Evolutionary conservation across 1,140 invertebrate species (phyloP).

Genomic region (Formica exsecta): DNA sequence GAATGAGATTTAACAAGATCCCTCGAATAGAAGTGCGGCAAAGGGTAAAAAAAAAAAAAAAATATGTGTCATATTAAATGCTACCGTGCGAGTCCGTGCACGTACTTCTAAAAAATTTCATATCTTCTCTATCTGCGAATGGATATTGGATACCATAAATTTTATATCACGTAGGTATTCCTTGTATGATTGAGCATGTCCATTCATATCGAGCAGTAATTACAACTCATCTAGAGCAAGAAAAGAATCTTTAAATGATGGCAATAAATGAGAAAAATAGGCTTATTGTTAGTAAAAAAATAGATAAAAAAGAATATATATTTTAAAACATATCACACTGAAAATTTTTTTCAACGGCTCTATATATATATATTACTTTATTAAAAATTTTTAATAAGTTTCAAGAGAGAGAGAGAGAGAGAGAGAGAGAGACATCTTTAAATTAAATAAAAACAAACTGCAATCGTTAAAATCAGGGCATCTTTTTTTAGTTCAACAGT

Average conservation of each 20-base stretch:
- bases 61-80: constrained; percentile 45
- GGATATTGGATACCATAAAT: constrained; percentile 57
- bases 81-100: constrained; percentile 19
- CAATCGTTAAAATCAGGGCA: constrained; percentile 29
- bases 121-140: constrained; percentile 30
- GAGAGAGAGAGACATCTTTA: background rate
- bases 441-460: background rate
- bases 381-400: constrained; percentile 22
- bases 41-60: constrained; percentile 41
- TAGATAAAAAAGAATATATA: background rate
- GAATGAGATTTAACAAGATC: constrained; percentile 64
- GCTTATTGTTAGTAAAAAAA: background rate
- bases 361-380: background rate
- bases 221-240: background rate
- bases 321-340: background rate
- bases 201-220: constrained; percentile 12
- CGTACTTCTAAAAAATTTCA: constrained; percentile 54
- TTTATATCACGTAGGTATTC: constrained; percentile 12
- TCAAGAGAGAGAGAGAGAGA: background rate
- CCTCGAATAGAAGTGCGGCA: constrained; percentile 22
- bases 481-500: background rate
- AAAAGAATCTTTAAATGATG: constrained; percentile 5
- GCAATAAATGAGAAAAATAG: background rate
- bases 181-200: background rate
- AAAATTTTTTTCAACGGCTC: background rate